phyloP scores from a whole-genome alignment of 2,888 invertebrate species.

The Odontomyia ornata region DNA sequence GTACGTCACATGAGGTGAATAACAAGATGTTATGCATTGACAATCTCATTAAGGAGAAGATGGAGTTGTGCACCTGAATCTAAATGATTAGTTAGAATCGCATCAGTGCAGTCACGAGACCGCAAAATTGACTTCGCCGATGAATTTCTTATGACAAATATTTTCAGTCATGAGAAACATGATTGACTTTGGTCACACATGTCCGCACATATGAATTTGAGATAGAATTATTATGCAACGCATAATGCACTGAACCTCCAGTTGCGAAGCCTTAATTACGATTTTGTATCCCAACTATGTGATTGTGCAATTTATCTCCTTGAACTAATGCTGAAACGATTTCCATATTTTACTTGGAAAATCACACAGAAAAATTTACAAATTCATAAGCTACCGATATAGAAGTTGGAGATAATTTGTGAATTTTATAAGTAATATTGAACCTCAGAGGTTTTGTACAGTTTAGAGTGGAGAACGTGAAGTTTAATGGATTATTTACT shows the following conservation, averaged over 20 bases:
- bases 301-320: constrained; percentile 26
- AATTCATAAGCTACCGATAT: constrained; percentile 37
- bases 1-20: neutral
- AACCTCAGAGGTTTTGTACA: neutral
- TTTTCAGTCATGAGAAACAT: constrained; percentile 14
- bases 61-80: neutral
- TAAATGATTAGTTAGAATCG: neutral
- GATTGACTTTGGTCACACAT: neutral
- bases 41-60: constrained; percentile 24
- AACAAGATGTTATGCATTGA: constrained; percentile 21
- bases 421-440: neutral
- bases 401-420: constrained; percentile 26
- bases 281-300: constrained; percentile 32
- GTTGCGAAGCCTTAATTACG: constrained; percentile 19
- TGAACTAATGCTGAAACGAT: constrained; percentile 30
- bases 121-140: neutral
- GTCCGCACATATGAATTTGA: neutral
- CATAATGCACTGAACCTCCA: neutral
- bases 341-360: constrained; percentile 36
- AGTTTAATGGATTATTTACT: too few relatives aligned
- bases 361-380: constrained; percentile 37
- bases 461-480: too few relatives aligned
- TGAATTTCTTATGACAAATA: neutral
- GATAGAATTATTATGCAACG: neutral
- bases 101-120: neutral